A percentile compares a stretch with the other conserved stretches of the same genome.
Conservation (phyloP, 2,888 invertebrate species). For the Drosophila kuntzei region DNA sequence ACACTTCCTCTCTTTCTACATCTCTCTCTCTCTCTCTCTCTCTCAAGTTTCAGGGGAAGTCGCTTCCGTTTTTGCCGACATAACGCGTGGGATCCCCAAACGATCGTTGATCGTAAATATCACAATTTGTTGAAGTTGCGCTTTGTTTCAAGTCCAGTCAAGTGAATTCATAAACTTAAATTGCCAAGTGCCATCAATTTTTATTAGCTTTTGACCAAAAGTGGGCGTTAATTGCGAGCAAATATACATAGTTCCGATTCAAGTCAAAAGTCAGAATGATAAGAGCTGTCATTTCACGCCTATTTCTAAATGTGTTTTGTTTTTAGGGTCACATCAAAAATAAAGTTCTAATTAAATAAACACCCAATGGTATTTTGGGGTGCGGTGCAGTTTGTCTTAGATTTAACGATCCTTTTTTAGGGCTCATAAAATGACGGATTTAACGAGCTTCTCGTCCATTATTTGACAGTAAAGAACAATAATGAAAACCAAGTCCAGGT, state of each 20-base stretch:
- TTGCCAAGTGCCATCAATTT: constrained; percentile 77
- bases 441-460: constrained; percentile 75
- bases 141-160: constrained; percentile 43
- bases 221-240: constrained; percentile 30
- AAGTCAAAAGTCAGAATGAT: constrained; percentile 7
- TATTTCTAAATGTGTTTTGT: constrained; percentile 8
- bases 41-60: neutral
- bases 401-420: constrained; percentile 76
- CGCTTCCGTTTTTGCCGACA: constrained; percentile 73
- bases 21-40: neutral
- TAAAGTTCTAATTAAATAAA: constrained; percentile 67
- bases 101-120: constrained; percentile 69
- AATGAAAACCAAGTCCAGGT: constrained; percentile 48
- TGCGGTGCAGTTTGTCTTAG: constrained; percentile 44
- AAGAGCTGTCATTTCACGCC: constrained; percentile 28
- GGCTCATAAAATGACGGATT: constrained; percentile 74
- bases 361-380: constrained; percentile 33
- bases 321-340: constrained; percentile 14
- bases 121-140: constrained; percentile 71
- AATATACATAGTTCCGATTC: constrained; percentile 7
- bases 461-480: constrained; percentile 74
- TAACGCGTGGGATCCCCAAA: constrained; percentile 69
- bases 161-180: constrained; percentile 46
- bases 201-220: constrained; percentile 56
- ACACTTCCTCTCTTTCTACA: neutral